Evolutionary conservation across 2,888 invertebrate species (phyloP).

Genomic region (Apodemia duryi): DNA sequence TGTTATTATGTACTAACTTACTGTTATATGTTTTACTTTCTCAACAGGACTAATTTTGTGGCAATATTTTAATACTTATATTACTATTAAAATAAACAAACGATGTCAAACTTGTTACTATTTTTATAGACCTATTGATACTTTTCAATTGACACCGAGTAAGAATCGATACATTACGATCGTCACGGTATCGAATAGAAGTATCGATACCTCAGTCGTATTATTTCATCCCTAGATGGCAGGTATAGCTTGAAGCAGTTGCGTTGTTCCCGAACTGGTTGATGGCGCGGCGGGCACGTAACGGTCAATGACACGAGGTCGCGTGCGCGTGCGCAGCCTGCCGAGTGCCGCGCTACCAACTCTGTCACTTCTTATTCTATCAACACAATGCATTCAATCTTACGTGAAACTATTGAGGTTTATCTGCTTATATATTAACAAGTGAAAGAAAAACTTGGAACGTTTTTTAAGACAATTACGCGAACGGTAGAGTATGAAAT

Average conservation of each 20-base stretch:
- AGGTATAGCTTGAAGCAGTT: constrained; percentile 3
- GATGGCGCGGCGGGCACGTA: constrained; percentile 34
- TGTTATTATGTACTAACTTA: too few species aligned
- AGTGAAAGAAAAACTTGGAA: too few species aligned
- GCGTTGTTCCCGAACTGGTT: constrained; percentile 12
- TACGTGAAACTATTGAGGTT: background rate
- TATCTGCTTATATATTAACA: too few species aligned
- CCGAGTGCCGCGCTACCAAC: constrained; percentile 22
- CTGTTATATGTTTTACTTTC: too few species aligned
- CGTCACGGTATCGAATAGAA: background rate
- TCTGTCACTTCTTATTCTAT: constrained; percentile 13
- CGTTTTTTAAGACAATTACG: too few species aligned
- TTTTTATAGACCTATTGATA: background rate
- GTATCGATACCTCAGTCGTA: background rate
- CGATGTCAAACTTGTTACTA: too few species aligned
- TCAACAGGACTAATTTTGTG: too few species aligned
- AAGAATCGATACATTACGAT: background rate
- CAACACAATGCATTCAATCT: constrained; percentile 2
- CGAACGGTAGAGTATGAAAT: too few species aligned
- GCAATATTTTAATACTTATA: too few species aligned
- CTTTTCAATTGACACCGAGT: background rate
- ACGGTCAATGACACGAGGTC: constrained; percentile 71
- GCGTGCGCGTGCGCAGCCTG: constrained; percentile 49
- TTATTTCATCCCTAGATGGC: constrained; percentile 5
- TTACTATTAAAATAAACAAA: too few species aligned